Evolutionary conservation across 2,797 vertebrate species (phyloP).

Genomic region (Eulemur mongoz): DNA sequence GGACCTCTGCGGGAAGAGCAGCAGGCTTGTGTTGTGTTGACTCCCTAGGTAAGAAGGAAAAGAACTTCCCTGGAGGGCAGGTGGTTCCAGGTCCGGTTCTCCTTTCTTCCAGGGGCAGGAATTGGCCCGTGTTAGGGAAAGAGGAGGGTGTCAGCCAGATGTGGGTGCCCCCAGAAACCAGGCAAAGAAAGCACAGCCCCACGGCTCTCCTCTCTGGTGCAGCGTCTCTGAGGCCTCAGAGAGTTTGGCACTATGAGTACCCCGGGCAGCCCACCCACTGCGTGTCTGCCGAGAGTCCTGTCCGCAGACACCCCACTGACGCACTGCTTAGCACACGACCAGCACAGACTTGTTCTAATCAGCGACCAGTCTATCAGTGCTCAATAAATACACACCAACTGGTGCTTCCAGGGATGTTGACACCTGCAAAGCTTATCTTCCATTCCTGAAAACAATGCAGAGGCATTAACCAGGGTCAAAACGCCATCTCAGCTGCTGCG

Average conservation of each 20-base stretch:
- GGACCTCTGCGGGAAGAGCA: not conserved
- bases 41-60: not conserved
- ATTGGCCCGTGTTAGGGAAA: not conserved
- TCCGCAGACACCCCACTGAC: not conserved
- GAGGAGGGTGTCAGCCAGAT: not conserved
- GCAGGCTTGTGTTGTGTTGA: not conserved
- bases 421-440: not conserved
- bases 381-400: not conserved
- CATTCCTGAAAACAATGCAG: not conserved
- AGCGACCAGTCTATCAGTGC: not conserved
- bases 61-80: not conserved
- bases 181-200: not conserved
- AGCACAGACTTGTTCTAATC: not conserved
- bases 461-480: not conserved
- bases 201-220: not conserved
- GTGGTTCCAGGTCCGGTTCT: not conserved
- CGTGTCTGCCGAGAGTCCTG: not conserved
- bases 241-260: not conserved
- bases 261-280: not conserved
- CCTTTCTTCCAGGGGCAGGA: not conserved
- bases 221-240: not conserved
- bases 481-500: not conserved
- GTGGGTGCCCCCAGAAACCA: not conserved
- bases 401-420: not conserved
- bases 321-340: not conserved